Evolutionary conservation across 1,140 invertebrate genomes (phyloP), one percentile per base, ranked within the genome.

Genomic region (Galleria mellonella): DNA sequence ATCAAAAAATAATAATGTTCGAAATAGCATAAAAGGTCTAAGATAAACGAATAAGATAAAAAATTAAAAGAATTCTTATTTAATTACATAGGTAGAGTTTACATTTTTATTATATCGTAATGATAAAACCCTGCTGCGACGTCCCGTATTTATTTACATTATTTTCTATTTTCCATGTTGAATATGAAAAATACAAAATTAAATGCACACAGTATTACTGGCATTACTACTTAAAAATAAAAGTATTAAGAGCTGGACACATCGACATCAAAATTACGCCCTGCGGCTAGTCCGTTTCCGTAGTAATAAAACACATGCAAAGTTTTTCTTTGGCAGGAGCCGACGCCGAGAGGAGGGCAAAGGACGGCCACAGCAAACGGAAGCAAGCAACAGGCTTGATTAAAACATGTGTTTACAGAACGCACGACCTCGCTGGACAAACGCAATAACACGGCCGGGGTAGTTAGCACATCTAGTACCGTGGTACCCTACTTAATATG

Each of bases 261-360:
- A 56, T 66, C 62, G 65, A 58, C 64, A 58, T 69, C 68, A 63
- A 82, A 83, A 85, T 85, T 76, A 79, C 82, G 66, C 78, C 82
- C 75, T 54, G 55, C 47, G 64, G 82, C 66, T n/a, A 51, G 55
- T 70, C 62, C 62, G 68, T 63, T 64, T 79, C 73, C 70, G 73
- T 82, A 71, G 82, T 82, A 82, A 85, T 82, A 83, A 85, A 85
- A 81, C 76, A 68, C 70, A 85, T 85, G 77, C 82, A 85, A 85
- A 85, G 82, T 85, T 85, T 83, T 85, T 85, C 82, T 83, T 85
- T 85, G 74, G 75, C 44, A 48, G 79, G 73, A 64, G 63, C 51
- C 58, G 69, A 75, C 35, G 35, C 35, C 35, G n/a, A 13, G 17
- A 37, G 17, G n/a, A 10, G 17, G 12, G n/a, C 12, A 11, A 8